Conservation (phyloP, 2,888 invertebrate species). For the Lottia gigantea region DNA sequence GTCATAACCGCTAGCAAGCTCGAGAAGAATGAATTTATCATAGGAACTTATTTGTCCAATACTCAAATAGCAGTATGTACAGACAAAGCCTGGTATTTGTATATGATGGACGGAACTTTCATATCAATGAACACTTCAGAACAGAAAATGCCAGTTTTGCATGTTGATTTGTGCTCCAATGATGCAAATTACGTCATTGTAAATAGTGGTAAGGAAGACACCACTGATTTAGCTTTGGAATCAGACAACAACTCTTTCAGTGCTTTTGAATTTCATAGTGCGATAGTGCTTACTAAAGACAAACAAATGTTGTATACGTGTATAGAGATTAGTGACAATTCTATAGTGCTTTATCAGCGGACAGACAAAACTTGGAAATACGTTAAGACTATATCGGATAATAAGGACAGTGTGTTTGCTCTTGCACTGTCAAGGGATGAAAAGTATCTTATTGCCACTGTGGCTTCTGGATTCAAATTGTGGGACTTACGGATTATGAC, state of each 20-base stretch:
- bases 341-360: constrained; percentile 60
- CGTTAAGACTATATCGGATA: constrained; percentile 60
- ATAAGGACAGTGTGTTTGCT: constrained; percentile 60
- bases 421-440: constrained; percentile 86
- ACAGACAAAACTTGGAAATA: constrained; percentile 57
- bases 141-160: constrained; percentile 52
- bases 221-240: constrained; percentile 63
- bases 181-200: constrained; percentile 48
- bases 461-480: constrained; percentile 65
- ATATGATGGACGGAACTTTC: constrained; percentile 51
- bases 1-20: constrained; percentile 86
- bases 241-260: constrained; percentile 54
- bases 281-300: constrained; percentile 57
- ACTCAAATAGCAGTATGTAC: constrained; percentile 62
- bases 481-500: constrained; percentile 67
- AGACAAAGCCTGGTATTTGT: constrained; percentile 55
- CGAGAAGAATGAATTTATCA: constrained; percentile 68
- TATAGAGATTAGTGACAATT: constrained; percentile 66
- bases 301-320: constrained; percentile 61
- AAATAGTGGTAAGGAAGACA: constrained; percentile 55
- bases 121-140: constrained; percentile 43
- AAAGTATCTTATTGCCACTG: constrained; percentile 79
- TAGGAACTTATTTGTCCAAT: constrained; percentile 59
- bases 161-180: constrained; percentile 44
- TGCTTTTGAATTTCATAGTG: constrained; percentile 67